Evolutionary conservation across 1,140 invertebrate genomes (phyloP), one percentile per base, ranked within the genome.

Genomic region (Archivesica marissinica): DNA sequence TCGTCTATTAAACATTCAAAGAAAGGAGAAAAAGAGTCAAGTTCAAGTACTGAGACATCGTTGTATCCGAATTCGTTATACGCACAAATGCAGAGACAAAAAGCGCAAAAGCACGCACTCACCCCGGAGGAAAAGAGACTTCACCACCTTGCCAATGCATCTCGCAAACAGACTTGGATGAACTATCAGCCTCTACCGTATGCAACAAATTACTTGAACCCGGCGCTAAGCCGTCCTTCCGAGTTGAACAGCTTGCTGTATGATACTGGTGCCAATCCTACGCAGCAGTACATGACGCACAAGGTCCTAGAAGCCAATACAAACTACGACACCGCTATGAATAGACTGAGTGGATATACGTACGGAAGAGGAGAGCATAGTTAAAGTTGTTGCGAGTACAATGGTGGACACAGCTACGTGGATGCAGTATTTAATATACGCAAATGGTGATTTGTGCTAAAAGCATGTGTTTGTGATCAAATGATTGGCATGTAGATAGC

Each of bases 221-320:
- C 90, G 15, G 91, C 91, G 82, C 91, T 92, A 52, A 92, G 90
- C 66, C 83, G 91, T 13, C 90, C 90, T 3, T 33, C 74, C n/a
- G 47, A 87, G 39, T 38, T 90, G 23, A 66, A 89, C 20, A 76
- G 85, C 38, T 76, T 86, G 38, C 30, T 79, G 2, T 66, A 78
- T 47, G 85, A 85, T n/a, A 68, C 64, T 33, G 61, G 76, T 30
- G 39, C 79, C 17, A 50, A 59, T 20, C 44, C 76, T 2, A 54
- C 66, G 2, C 59, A 87, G 13, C 50, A 59, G 13, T 81, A 85
- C 38, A 83, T 90, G 23, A 82, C 41, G 33, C 54, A 77, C 17
- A 35, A 79, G 35, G 74, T 91, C n/a, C 15, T 90, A 20, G 87
- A 89, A 44, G 89, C 91, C 13, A 61, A 88, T 56, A 74, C 82